Percentiles rank a stretch among this genome's conserved stretches.
phyloP scores from a whole-genome alignment of 1,140 invertebrate genomes.

The Leptopilina boulardi region DNA sequence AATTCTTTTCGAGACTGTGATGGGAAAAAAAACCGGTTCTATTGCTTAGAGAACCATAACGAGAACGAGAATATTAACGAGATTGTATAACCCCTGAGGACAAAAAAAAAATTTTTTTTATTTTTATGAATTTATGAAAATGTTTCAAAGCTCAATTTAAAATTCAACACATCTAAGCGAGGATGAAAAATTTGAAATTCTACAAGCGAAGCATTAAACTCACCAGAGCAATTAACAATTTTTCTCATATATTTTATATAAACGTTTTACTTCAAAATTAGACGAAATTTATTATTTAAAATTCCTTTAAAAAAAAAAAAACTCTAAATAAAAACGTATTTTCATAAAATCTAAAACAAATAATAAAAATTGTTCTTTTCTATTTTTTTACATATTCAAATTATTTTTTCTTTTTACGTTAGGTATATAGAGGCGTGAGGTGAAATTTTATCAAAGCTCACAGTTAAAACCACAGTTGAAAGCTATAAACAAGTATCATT shows the following conservation, averaged over 20 bases:
- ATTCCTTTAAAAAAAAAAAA: no score
- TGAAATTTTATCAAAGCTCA: neutral
- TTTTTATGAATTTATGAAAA: slow-evolving; percentile 10
- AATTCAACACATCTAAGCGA: neutral
- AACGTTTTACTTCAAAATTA: no score
- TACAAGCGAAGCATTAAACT: neutral
- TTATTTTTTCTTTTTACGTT: no score
- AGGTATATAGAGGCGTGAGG: neutral
- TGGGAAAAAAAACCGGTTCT: neutral
- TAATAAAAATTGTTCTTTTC: no score
- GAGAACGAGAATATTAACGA: slow-evolving; percentile 9
- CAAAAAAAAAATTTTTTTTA: no score
- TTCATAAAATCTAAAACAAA: no score
- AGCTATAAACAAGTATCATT: neutral
- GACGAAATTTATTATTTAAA: no score
- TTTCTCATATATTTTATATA: neutral
- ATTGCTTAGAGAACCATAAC: neutral
- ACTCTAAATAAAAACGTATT: no score
- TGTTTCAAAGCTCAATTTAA: neutral
- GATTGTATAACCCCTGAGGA: slow-evolving; percentile 8
- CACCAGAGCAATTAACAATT: neutral
- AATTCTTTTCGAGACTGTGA: neutral
- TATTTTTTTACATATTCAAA: no score
- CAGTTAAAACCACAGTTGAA: neutral
- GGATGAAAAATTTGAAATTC: neutral